Conservation (phyloP, 2,797 vertebrate species). For the Gymnoscopelus braueri region DNA sequence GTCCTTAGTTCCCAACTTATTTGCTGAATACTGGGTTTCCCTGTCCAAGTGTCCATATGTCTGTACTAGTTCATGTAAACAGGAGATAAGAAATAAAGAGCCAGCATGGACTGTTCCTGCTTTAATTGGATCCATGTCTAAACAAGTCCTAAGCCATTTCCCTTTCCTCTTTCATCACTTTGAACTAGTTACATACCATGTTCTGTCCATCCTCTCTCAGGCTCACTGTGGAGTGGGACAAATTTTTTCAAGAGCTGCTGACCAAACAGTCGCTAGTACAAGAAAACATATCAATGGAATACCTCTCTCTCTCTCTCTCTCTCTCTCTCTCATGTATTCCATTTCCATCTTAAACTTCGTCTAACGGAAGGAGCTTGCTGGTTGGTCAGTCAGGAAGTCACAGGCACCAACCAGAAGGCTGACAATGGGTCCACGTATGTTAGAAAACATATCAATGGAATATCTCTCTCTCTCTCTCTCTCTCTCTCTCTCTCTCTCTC, state of each 20-base stretch:
- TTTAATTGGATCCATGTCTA: conserved; percentile 64
- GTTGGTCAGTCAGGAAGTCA: no score
- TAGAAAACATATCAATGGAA: no score
- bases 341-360: no score
- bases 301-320: no score
- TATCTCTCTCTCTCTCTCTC: no score
- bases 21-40: conserved; percentile 48
- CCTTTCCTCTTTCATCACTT: conserved; percentile 20
- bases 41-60: conserved; percentile 20
- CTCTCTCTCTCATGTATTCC: no score
- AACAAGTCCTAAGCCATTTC: conserved; percentile 41
- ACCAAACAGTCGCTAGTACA: not conserved
- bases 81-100: conserved; percentile 45
- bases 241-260: no score
- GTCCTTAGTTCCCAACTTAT: conserved; percentile 16
- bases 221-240: not conserved
- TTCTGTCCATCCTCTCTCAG: conserved; percentile 4
- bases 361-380: no score
- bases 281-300: no score
- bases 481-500: no score
- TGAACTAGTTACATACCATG: conserved; percentile 23
- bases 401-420: no score
- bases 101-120: conserved; percentile 45
- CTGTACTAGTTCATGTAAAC: conserved; percentile 44
- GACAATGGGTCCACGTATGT: no score